Evolutionary conservation across 2,797 vertebrate genomes (phyloP), one percentile per base, ranked within the genome.

Genomic region (Thaleichthys pacificus): DNA sequence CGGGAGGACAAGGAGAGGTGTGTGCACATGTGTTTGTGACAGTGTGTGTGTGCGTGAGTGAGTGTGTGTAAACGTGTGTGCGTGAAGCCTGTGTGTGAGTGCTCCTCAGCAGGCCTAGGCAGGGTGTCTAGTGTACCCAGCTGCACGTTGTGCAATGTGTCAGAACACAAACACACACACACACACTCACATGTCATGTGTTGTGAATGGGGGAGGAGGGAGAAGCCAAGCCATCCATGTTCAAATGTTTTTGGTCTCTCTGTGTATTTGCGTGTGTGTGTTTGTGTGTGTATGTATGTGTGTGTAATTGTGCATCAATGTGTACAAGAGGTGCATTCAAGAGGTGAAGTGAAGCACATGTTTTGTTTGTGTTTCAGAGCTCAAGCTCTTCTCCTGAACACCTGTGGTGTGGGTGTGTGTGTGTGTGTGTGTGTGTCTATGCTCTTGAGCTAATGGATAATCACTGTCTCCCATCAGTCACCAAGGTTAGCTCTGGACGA

Each of bases 371-470:
- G 17, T 51, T 51, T 12, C 11, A 51, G 17, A 17, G 8, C 12
- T 51, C 49, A 51, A 51, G 49, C 12, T 51, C 49, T 51, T 12
- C 2, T 3, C 17, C 15, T 12, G 11, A 51, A 51, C 47, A 51
- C 47, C 47, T 51, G 47, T 51, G 47, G n/a, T n/a, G n/a, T n/a
- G n/a, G n/a, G n/a, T n/a, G n/a, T n/a, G 22, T 61, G 22, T 60
- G 57, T 60, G 57, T 66, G 47, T 70, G 26, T 65, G 1, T 56
- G 30, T 54, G 64, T 72, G 1, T 70, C 38, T 66, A 70, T n/a
- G 57, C 71, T 51, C 60, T 80, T 85, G 82, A 87, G 80, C 63
- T 85, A 83, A 73, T 63, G 61, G 69, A 70, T 81, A 84, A 86
- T 71, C 32, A 35, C 32, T 35, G 32, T 35, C 32, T 35, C 32